These are phyloP conservation scores for Malacoraja senta DNA, from an alignment of 2,797 vertebrate genomes.

Conservation along the genomic window DNA sequence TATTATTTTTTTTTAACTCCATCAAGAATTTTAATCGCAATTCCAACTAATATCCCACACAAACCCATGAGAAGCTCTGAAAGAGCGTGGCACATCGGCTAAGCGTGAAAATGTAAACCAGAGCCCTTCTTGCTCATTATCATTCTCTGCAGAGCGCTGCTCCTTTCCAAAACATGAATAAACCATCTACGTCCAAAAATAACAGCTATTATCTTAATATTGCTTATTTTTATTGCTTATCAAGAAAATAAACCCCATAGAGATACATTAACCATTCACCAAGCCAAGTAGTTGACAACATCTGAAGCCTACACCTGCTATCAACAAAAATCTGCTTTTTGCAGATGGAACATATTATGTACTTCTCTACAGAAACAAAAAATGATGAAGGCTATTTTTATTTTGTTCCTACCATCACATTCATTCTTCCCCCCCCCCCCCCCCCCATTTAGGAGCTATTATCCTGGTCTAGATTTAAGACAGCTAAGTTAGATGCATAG, in stretches of 20 bases:
- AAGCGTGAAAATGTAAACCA: background rate
- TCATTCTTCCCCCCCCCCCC: background rate
- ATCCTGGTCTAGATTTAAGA: background rate
- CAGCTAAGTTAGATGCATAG: background rate
- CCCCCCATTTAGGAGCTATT: background rate
- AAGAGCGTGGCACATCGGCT: background rate
- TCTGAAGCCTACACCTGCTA: slow-evolving; percentile 44
- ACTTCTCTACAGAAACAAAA: slow-evolving; percentile 46
- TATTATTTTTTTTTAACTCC: background rate
- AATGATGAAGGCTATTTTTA: slow-evolving; percentile 4
- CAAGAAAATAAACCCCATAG: slow-evolving; percentile 30
- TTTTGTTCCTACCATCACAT: background rate
- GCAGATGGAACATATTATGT: slow-evolving; percentile 45
- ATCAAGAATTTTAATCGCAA: background rate
- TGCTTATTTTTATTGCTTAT: slow-evolving; percentile 44
- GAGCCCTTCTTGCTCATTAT: background rate
- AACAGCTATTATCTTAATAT: slow-evolving; percentile 49
- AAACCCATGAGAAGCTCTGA: background rate
- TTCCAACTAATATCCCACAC: background rate
- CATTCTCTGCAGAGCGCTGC: background rate
- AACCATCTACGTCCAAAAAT: background rate
- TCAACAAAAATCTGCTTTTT: slow-evolving; percentile 47
- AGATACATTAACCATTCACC: background rate
- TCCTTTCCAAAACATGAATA: background rate
- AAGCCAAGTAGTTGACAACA: slow-evolving; percentile 41